A percentile compares a stretch with the other conserved stretches of the same genome.
phyloP scores from a whole-genome alignment of 2,888 invertebrate species.

The Dasysyrphus tricinctus region DNA sequence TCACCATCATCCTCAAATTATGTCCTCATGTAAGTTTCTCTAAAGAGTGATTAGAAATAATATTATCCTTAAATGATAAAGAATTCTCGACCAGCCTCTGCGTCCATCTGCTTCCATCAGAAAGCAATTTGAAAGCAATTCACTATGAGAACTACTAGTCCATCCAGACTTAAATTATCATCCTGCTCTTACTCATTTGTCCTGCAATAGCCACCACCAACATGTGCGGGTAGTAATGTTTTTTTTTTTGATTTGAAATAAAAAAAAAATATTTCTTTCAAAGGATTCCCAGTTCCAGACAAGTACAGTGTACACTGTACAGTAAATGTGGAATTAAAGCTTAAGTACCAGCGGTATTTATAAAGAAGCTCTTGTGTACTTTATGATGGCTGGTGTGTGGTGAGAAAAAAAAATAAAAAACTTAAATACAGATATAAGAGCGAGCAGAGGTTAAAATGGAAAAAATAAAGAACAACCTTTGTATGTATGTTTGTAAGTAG shows the following conservation, averaged over 20 bases:
- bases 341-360: slow-evolving; percentile 55
- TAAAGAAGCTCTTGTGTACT: slow-evolving; percentile 35
- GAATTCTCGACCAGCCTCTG: slow-evolving; percentile 10
- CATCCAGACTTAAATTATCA: slow-evolving; percentile 11
- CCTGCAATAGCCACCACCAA: neutral
- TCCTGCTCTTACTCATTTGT: neutral
- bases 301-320: neutral
- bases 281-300: slow-evolving; percentile 23
- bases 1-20: neutral
- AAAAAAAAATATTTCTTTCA: slow-evolving; percentile 11
- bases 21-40: slow-evolving; percentile 8
- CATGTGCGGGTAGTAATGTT: neutral
- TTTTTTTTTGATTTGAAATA: slow-evolving; percentile 3
- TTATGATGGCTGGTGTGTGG: slow-evolving; percentile 4
- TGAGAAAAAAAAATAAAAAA: slow-evolving; percentile 1
- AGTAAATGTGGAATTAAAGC: slow-evolving; percentile 44
- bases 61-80: slow-evolving; percentile 43
- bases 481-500: neutral
- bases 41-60: slow-evolving; percentile 43
- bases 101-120: slow-evolving; percentile 19
- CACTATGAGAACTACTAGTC: neutral
- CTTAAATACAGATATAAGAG: slow-evolving; percentile 9
- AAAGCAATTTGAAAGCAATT: slow-evolving; percentile 44
- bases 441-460: slow-evolving; percentile 8
- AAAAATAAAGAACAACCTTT: slow-evolving; percentile 26